Evolutionary conservation across 2,113 vertebrate species (phyloP), one percentile per base, ranked within the genome.

Genomic region (Talpa occidentalis): DNA sequence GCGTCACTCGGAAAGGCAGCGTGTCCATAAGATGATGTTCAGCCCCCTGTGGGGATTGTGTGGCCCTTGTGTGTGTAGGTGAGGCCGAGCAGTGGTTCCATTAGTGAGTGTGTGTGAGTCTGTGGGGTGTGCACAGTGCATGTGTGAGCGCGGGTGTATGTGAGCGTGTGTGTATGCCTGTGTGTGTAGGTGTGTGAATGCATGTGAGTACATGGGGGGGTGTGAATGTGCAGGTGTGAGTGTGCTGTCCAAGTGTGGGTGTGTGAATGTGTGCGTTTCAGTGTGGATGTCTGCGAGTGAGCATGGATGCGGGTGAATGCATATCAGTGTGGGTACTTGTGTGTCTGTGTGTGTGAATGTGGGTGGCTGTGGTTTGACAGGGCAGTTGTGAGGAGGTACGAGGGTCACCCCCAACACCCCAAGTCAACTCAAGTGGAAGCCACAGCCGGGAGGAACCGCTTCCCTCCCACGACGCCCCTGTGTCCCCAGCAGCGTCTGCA

Each of bases 1-100:
- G 47, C 5, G 44, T 44, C 5, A 44, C 47, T 49, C 11, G 47
- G 8, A 54, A 83, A 83, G 64, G 24, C 44, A 93, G 10, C 30
- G 24, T 22, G 32, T 81, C 81, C 83, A 35, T 1, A 74, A 74
- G 16, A 26, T 6, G 32, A 62, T 21, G 52, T 30, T 44, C 32
- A 30, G 10, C 30, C 49, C 66, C 22, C n/a, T 19, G 32, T 8
- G 32, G 3, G 32, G 66, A 66, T 54, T 30, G 40, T 12, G 22
- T 4, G 21, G 2, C 6, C 7, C 30, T 60, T 35, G 2, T 2
- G 26, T 35, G 2, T 2, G 26, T 1, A 72, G 3, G 2, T 52
- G 67, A 88, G 24, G 52, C 24, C 44, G 52, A 16, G 15, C 4
- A 24, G 6, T 66, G 12, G 49, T 16, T 54, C n/a, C 6, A 47